Percentiles rank a stretch among this genome's conserved stretches.
Conservation (phyloP, 1,140 invertebrate genomes). For the Asbolus verrucosus region DNA sequence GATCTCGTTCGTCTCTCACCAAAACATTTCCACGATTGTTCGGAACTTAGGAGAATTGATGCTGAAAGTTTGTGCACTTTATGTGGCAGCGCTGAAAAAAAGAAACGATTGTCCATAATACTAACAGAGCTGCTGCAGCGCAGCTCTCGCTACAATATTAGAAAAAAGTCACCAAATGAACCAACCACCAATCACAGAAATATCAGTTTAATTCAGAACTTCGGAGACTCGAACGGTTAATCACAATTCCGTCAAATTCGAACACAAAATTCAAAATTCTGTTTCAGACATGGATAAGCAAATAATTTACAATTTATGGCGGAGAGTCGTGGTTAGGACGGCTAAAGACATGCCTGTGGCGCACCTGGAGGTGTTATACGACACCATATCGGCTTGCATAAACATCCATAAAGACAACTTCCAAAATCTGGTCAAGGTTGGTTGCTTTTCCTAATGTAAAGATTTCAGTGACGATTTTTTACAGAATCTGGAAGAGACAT, state of each 20-base stretch:
- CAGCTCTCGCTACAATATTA: neutral
- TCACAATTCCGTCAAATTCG: neutral
- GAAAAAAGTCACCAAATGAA: neutral
- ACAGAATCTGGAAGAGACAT: constrained; percentile 53
- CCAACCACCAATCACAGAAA: neutral
- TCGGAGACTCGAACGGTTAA: neutral
- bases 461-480: constrained; percentile 36
- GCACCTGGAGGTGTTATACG: constrained; percentile 61
- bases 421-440: constrained; percentile 52
- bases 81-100: constrained; percentile 4
- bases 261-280: too few relatives aligned
- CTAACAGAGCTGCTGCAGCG: constrained; percentile 27
- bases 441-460: neutral
- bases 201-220: neutral
- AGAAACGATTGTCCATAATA: constrained; percentile 14
- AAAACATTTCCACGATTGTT: constrained; percentile 1
- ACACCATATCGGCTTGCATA: constrained; percentile 60
- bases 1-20: neutral
- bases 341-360: constrained; percentile 57
- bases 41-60: neutral
- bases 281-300: constrained; percentile 53
- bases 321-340: constrained; percentile 52
- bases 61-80: constrained; percentile 7
- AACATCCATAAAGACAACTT: constrained; percentile 56
- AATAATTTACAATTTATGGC: constrained; percentile 60